These are phyloP conservation scores for Hystrix cristata DNA, from an alignment of 2,113 vertebrate species.

Conservation along the genomic window DNA sequence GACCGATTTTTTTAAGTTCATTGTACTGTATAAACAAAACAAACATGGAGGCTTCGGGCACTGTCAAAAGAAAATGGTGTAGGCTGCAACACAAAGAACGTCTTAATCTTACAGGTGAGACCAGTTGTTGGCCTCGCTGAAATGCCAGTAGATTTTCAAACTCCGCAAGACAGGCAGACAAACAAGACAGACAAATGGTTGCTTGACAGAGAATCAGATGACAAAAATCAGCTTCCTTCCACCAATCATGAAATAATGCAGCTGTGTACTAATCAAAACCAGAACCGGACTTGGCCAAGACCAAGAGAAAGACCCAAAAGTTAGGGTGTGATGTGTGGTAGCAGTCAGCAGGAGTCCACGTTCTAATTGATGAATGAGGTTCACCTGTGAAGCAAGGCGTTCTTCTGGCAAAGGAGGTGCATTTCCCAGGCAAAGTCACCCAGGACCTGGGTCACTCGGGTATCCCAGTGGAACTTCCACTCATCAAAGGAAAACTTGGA, in stretches of 20 bases:
- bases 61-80: not conserved
- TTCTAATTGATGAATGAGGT: not conserved
- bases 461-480: not conserved
- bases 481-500: constrained; percentile 2
- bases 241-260: not conserved
- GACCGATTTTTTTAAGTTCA: not conserved
- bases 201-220: not conserved
- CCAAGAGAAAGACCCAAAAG: not conserved
- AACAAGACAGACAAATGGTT: not conserved
- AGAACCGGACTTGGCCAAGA: not conserved
- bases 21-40: not conserved
- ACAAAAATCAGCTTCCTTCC: constrained; percentile 18
- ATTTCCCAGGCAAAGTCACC: not conserved
- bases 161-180: not conserved
- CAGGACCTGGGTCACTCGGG: not conserved
- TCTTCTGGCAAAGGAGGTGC: not conserved
- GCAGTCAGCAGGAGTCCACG: not conserved
- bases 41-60: not conserved
- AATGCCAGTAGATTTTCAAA: not conserved
- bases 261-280: not conserved
- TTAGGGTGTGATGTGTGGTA: not conserved
- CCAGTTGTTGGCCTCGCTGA: not conserved
- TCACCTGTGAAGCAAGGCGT: not conserved
- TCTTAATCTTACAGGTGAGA: not conserved
- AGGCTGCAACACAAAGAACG: not conserved